Conservation (phyloP, 2,888 invertebrate species). For the Pardosa pseudoannulata region DNA sequence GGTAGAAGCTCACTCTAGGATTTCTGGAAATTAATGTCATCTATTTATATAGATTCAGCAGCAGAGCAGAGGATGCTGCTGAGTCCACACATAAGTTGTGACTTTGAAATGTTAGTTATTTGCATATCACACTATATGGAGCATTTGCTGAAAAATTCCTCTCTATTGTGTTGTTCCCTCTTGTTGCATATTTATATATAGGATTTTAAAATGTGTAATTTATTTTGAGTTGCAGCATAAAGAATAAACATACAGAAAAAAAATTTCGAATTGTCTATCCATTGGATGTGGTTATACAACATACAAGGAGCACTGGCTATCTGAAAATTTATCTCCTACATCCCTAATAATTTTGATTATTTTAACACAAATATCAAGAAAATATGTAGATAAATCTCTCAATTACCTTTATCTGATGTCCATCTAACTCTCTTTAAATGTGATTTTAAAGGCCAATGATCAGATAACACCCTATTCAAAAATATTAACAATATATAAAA, state of each 20-base stretch:
- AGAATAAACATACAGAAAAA: neutral
- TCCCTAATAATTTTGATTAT: neutral
- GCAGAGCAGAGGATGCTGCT: neutral
- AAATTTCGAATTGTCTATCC: neutral
- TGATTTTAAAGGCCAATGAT: slow-evolving; percentile 30
- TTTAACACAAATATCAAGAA: neutral
- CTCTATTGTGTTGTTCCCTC: no score
- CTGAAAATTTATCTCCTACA: neutral
- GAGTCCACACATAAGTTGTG: neutral
- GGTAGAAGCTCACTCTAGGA: no score
- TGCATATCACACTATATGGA: neutral
- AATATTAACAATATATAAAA: neutral
- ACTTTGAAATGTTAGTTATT: neutral
- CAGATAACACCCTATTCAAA: slow-evolving; percentile 33
- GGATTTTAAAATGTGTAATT: neutral
- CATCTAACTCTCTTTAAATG: slow-evolving; percentile 58
- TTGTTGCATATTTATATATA: no score
- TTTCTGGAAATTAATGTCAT: no score
- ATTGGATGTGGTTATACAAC: neutral
- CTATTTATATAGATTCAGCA: no score
- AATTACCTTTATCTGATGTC: slow-evolving; percentile 41
- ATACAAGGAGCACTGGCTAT: neutral
- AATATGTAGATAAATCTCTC: neutral
- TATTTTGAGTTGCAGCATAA: neutral
- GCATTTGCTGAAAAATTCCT: neutral